Base-by-base conservation (phyloP, 2,888 invertebrate genomes). In the Smittia sp. region DNA sequence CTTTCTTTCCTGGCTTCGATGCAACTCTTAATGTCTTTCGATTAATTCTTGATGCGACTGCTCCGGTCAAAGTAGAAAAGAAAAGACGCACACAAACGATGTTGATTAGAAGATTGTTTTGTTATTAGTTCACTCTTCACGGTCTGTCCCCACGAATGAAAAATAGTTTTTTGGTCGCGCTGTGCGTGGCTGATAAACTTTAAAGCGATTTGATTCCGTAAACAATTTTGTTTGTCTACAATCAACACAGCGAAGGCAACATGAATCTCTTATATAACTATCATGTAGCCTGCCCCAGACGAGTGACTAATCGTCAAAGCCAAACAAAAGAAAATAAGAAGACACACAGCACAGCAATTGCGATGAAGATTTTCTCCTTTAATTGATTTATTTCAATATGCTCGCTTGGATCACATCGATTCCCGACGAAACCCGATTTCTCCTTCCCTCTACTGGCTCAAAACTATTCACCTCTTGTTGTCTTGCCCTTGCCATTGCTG, bases 1-100 rank as follows among this genome's bases (percentile, higher is more conserved):
- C 62, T 22, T 54, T 24, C 18, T 72, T 72, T 4, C 72, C 72
- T 1, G 73, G 80, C 79, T 89, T 88, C 79, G 89, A 88, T 72
- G 89, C 87, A 77, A 88, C 86, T 75, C 89, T 86, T 81, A 89
- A 87, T 76, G 88, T 87, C 79, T 87, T 87, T 76, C 88, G 85
- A 82, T 89, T 89, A 75, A 88, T 86, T 76, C 89, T 86, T 72
- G 88, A 84, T 78, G 86, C 86, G 85, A 88, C 86, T 76, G 87
- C 87, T 74, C 89, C 86, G 68, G 20, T 24, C 13, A 52, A 39
- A 11, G 58, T 9, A 6, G 15, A 39, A 39, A 39, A 46, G n/a
- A 15, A 6, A 46, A 46, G 46, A n/a, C 4, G 15, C 46, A n/a
- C 46, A 46, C 15, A 46, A 6, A 9, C 32, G 32, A 32, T 46